Base-by-base conservation (phyloP, 37 sponge, comb jelly and placozoan species). In the Ephydatia muelleri region DNA sequence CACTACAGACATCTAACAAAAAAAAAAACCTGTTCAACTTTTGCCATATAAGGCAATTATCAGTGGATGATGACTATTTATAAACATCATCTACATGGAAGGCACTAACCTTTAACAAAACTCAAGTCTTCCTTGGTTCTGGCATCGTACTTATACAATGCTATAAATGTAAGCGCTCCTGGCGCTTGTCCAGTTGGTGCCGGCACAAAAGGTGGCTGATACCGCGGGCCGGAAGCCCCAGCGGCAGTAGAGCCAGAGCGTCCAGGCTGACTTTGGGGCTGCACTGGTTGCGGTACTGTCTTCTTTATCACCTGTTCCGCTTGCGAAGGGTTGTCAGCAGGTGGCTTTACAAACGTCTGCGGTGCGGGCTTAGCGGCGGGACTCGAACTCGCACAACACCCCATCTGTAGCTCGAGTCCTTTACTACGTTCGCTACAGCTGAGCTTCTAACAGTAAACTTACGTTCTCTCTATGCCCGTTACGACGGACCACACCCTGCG, bases 111-210 rank as follows among this genome's bases (percentile, higher is more conserved):
- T 84, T 92, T 92, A 31, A 76, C 36, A 67, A 95, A 92, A 75
- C 86, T 90, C 28, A 95, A 82, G 30, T 98, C 99, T 35, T 98
- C 95, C 13, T 88, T 79, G 27, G 95, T 98, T 40, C 99, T 65
- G 14, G 95, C 95, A 14, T 94, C 93, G 80, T 98, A 98, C 75
- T 94, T 84, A 78, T 96, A 98, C 40, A 98, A 89, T 5, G 93
- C 94, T 23, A 96, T 49, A 66, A 83, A 89, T 22, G 87, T 76
- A 12, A 86, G 76, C 5, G 68, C 90, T 29, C 86, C 83, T 4
- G 79, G 57, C 66, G 37, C 49, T 0, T 68, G 67, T 28, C 68
- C 77, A 30, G 31, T 30, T 81, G 68, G 69, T 38, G 38, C 70
- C 5, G 68, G 69, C 19, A 71, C 71, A 72, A 29, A 16, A 2